Conservation (phyloP, 1,140 invertebrate species). For the Archivesica marissinica region DNA sequence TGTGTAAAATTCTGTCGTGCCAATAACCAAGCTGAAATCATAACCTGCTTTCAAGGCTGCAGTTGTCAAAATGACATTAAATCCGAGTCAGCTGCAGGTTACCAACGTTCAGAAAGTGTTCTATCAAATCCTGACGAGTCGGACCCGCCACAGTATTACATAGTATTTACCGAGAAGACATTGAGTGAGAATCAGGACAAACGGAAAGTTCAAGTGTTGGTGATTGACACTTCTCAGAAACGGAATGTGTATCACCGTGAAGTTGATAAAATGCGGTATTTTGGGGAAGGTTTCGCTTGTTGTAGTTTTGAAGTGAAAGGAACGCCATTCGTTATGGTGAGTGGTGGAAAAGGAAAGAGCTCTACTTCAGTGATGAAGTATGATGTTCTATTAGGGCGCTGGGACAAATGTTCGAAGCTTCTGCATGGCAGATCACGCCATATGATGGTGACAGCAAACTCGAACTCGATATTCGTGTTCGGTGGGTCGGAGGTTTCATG, state of each 20-base stretch:
- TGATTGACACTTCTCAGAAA: conserved; percentile 40
- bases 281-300: conserved; percentile 31
- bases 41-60: conserved; percentile 32
- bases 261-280: conserved; percentile 32
- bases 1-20: conserved; percentile 36
- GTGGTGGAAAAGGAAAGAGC: conserved; percentile 25
- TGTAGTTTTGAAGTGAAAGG: conserved; percentile 44
- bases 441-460: conserved; percentile 22
- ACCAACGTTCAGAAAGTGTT: conserved; percentile 29
- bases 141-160: conserved; percentile 33
- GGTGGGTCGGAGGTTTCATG: conserved; percentile 45
- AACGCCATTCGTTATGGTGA: conserved; percentile 34
- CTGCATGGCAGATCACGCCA: conserved; percentile 48
- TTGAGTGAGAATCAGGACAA: conserved; percentile 3
- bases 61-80: conserved; percentile 10
- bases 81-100: conserved; percentile 9
- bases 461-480: conserved; percentile 9
- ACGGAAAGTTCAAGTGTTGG: conserved; percentile 27
- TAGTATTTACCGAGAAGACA: conserved; percentile 16
- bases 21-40: conserved; percentile 11
- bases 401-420: conserved; percentile 51
- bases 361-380: conserved; percentile 18
- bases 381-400: conserved; percentile 44
- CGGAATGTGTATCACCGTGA: conserved; percentile 7
- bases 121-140: conserved; percentile 39